phyloP scores from a whole-genome alignment of 1,140 invertebrate genomes.

The Cheumatopsyche charites region DNA sequence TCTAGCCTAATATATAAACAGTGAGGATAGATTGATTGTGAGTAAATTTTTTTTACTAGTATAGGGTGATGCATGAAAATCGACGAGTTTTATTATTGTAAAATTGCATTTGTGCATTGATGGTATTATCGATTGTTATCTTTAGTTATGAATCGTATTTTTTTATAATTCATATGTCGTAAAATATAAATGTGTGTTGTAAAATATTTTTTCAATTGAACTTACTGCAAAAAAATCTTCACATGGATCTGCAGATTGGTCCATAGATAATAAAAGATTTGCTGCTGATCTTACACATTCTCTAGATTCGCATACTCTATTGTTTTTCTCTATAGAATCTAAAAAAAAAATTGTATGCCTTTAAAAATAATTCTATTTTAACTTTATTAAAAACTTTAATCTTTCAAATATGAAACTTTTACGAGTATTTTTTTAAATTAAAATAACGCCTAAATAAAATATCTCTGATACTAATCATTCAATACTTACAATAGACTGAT shows the following conservation, averaged over 20 bases:
- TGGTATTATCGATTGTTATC: too few relatives aligned
- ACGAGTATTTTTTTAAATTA: too few relatives aligned
- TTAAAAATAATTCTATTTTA: not conserved
- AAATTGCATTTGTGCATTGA: too few relatives aligned
- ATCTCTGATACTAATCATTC: slow-evolving; percentile 53
- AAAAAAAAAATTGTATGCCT: too few relatives aligned
- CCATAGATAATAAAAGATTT: slow-evolving; percentile 67
- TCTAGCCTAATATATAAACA: too few relatives aligned
- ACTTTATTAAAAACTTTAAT: not conserved
- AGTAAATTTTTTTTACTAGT: too few relatives aligned
- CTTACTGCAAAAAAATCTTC: slow-evolving; percentile 69
- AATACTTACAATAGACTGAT: slow-evolving; percentile 58
- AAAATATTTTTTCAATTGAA: slow-evolving; percentile 1
- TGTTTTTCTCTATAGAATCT: slow-evolving; percentile 53
- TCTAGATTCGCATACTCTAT: slow-evolving; percentile 59
- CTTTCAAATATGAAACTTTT: not conserved
- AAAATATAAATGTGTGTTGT: not conserved
- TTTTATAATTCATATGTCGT: too few relatives aligned
- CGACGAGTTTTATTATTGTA: too few relatives aligned
- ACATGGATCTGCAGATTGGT: slow-evolving; percentile 65
- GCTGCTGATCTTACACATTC: slow-evolving; percentile 69
- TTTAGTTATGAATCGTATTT: slow-evolving; percentile 4
- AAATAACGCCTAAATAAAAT: too few relatives aligned
- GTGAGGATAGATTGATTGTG: too few relatives aligned
- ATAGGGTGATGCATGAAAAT: too few relatives aligned